Conservation (phyloP, 2,888 invertebrate genomes). For the Drosophila bunnanda region DNA sequence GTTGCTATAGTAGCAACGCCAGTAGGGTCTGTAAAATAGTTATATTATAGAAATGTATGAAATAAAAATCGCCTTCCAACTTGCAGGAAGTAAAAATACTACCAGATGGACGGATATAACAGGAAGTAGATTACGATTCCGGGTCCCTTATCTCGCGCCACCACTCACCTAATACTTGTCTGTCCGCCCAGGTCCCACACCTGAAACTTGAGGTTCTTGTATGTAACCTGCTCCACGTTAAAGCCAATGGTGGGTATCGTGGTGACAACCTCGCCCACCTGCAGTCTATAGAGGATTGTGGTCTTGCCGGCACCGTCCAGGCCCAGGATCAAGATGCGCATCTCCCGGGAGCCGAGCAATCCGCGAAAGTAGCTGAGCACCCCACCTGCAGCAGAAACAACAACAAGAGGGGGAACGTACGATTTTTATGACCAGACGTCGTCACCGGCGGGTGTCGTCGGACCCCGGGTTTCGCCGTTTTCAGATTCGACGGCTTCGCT, state of each 20-base stretch:
- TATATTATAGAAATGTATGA: not conserved
- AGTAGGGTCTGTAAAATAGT: slow-evolving; percentile 93
- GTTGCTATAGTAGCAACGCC: slow-evolving; percentile 99
- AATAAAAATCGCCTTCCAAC: not conserved
- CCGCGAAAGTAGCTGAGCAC: slow-evolving; percentile 98
- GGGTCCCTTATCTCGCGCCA: too few species aligned
- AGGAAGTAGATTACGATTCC: not conserved
- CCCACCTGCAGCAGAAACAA: slow-evolving; percentile 88
- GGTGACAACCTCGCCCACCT: slow-evolving; percentile 99
- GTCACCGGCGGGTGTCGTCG: slow-evolving; percentile 26
- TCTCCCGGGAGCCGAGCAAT: slow-evolving; percentile 97
- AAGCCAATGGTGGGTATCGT: slow-evolving; percentile 99
- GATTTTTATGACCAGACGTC: slow-evolving; percentile 53
- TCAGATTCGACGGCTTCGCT: slow-evolving; percentile 6
- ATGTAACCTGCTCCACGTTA: slow-evolving; percentile 99
- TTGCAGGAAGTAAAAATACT: not conserved
- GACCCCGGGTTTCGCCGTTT: not conserved
- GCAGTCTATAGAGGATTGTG: slow-evolving; percentile 98
- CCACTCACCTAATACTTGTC: slow-evolving; percentile 95
- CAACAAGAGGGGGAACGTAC: slow-evolving; percentile 21
- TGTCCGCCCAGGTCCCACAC: slow-evolving; percentile 99
- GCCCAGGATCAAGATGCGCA: slow-evolving; percentile 98
- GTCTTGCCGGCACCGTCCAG: slow-evolving; percentile 99
- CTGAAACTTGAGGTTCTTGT: slow-evolving; percentile 99
- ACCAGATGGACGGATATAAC: not conserved